Conservation (phyloP, 2,888 invertebrate genomes). For the Dilophus febrilis region DNA sequence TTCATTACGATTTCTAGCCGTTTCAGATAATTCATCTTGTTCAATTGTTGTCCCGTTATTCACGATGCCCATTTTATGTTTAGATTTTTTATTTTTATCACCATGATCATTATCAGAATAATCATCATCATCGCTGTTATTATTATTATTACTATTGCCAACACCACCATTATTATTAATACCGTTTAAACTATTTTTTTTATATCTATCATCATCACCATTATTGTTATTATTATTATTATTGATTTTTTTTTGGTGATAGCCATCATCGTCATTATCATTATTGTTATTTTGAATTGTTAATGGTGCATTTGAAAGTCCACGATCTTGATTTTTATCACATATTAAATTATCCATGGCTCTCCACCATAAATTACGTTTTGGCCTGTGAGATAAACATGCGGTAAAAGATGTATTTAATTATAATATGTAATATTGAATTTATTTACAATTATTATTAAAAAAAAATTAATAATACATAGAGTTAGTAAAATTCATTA, state of each 20-base stretch:
- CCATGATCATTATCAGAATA: neutral
- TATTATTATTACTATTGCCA: no score
- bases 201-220: no score
- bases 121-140: neutral
- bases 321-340: neutral
- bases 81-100: neutral
- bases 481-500: no score
- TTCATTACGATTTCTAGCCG: neutral
- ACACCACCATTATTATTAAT: no score
- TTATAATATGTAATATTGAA: no score
- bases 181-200: no score
- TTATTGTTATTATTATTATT: no score
- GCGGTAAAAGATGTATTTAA: no score
- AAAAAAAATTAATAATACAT: no score
- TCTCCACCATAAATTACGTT: conserved; percentile 7
- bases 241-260: no score
- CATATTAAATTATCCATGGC: conserved; percentile 11
- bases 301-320: neutral
- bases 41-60: conserved; percentile 12
- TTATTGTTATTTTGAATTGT: no score
- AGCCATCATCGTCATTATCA: neutral
- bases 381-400: conserved; percentile 1
- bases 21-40: neutral
- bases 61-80: conserved; percentile 10
- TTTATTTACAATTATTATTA: no score